Conservation (phyloP, 2,113 vertebrate species). For the Elanoides forficatus region DNA sequence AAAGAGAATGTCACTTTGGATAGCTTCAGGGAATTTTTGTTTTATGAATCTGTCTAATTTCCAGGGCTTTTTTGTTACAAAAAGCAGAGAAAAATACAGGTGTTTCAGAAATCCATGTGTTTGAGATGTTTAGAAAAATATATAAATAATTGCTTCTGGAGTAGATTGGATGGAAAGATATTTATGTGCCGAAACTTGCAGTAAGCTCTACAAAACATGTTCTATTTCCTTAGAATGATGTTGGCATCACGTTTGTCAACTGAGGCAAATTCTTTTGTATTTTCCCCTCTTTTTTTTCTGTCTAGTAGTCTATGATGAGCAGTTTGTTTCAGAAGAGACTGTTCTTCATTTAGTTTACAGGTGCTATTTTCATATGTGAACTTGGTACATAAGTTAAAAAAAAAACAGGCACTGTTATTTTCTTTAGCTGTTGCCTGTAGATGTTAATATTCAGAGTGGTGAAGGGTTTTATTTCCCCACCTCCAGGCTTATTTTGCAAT, state of each 20-base stretch:
- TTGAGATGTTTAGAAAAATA: not conserved
- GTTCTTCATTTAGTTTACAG: not conserved
- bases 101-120: not conserved
- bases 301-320: not conserved
- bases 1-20: not conserved
- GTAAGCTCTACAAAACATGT: not conserved
- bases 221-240: not conserved
- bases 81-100: not conserved
- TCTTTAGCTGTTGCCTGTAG: not conserved
- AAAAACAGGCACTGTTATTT: not conserved
- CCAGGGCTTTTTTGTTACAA: not conserved
- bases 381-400: not conserved
- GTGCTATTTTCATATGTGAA: not conserved
- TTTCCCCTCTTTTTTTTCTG: not conserved
- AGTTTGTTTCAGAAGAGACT: not conserved
- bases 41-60: not conserved
- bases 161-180: not conserved
- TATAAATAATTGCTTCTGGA: not conserved
- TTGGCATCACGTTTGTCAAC: not conserved
- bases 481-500: not conserved
- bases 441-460: not conserved
- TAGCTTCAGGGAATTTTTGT: not conserved
- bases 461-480: not conserved
- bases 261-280: not conserved
- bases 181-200: not conserved